These are phyloP conservation scores for Drosophila mauritiana DNA, from an alignment of 1,140 invertebrate species.

Conservation along the genomic window DNA sequence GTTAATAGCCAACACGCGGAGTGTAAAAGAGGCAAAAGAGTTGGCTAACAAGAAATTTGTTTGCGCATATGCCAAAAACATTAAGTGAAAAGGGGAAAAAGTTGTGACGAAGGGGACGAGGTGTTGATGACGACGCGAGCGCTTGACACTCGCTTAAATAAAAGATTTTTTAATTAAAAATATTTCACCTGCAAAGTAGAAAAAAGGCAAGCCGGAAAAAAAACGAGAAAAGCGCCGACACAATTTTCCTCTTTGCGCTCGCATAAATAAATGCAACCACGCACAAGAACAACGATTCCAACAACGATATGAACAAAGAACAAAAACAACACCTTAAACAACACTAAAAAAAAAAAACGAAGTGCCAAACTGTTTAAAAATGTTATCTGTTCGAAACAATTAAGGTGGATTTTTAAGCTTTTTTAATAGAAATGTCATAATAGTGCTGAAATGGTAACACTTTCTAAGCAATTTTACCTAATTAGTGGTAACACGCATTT, in stretches of 20 bases:
- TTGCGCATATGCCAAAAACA: conserved; percentile 33
- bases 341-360: conserved; percentile 2
- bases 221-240: conserved; percentile 59
- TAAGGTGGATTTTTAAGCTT: no score
- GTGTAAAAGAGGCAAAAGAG: conserved; percentile 23
- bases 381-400: neutral
- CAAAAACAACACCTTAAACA: conserved; percentile 19
- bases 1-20: conserved; percentile 24
- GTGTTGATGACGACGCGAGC: conserved; percentile 22
- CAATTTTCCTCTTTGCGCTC: conserved; percentile 77
- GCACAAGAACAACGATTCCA: conserved; percentile 32
- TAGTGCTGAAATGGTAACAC: no score
- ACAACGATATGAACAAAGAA: conserved; percentile 30
- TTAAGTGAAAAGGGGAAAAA: conserved; percentile 23
- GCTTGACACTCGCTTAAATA: conserved; percentile 76
- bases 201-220: conserved; percentile 21
- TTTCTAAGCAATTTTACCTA: no score
- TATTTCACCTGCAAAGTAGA: conserved; percentile 71
- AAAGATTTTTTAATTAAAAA: conserved; percentile 83
- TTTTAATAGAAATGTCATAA: no score
- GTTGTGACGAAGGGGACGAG: conserved; percentile 2
- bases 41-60: conserved; percentile 25
- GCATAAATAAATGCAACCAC: conserved; percentile 70
- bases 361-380: no score
- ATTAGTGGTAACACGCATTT: no score